Base-by-base conservation (phyloP, 2,113 vertebrate genomes). In the Reinhardtius hippoglossoides region DNA sequence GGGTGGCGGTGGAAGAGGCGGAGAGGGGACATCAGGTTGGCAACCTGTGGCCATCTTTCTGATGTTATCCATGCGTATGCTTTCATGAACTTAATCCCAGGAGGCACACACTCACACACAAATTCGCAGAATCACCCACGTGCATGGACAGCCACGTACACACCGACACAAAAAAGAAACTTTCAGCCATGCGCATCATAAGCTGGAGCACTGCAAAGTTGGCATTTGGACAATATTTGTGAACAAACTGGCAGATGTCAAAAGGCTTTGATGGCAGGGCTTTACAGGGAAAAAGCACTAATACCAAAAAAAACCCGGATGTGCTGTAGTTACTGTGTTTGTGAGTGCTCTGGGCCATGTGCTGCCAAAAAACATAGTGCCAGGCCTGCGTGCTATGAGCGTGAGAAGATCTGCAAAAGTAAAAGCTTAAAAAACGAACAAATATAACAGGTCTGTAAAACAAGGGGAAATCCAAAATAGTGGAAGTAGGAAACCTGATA, bases 181-280 rank as follows among this genome's bases (percentile, higher is more conserved):
- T 85, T 88, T 80, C 55, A 80, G 59, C 82, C 73, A 57, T 42
- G 71, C 44, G 5, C 71, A 83, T 85, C 67, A 87, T 85, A 90
- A 73, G 81, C 88, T 58, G 56, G 59, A 87, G 88, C 71, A 72
- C 73, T 82, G 76, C 71, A 85, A 80, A 89, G 66, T 81, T 93
- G 92, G 88, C 92, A 89, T 86, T 83, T 80, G 81, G 76, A 90
- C 90, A 91, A 88, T 72, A 85, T 93, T 92, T 90, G 84, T 21
- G 80, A 91, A 89, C 83, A 89, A 86, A 91, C 90, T 89, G 88
- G 87, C 92, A 93, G 88, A 94, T 93, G 90, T 93, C 90, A 91
- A 88, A 89, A 91, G 89, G 92, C 92, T 93, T 92, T 91, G 90
- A 87, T 64, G 77, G 77, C 72, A 71, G 87, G 90, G 81, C 89